Evolutionary conservation across 2,888 invertebrate species (phyloP).

Genomic region (Folsomia manolachei): DNA sequence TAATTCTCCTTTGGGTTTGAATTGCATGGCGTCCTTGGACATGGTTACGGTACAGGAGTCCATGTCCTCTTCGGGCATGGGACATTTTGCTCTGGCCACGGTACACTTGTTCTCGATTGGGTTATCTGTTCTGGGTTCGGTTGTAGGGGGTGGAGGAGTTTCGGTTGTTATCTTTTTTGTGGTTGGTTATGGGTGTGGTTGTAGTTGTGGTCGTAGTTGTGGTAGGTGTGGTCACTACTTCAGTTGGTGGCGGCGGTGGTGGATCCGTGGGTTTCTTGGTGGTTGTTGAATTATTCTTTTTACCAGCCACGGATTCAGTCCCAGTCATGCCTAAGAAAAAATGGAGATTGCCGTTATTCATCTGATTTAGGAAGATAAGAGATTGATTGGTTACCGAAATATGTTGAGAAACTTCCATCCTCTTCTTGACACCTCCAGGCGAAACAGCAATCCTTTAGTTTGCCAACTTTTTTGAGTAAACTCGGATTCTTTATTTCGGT

Average conservation of each 20-base stretch:
- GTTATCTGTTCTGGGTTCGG: neutral
- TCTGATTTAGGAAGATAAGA: neutral
- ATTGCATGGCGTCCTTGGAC: conserved; percentile 6
- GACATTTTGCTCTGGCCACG: conserved; percentile 20
- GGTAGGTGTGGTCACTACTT: neutral
- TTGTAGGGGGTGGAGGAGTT: neutral
- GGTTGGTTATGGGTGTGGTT: neutral
- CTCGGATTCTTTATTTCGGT: conserved; percentile 10
- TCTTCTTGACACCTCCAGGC: conserved; percentile 19
- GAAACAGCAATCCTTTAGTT: conserved; percentile 23
- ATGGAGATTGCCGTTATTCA: too few species aligned
- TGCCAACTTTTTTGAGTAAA: conserved; percentile 1
- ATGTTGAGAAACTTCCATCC: conserved; percentile 15
- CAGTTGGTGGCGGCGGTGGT: neutral
- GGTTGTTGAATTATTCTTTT: neutral
- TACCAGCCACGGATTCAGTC: neutral
- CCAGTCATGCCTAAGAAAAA: conserved; percentile 11
- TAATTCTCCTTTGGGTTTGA: conserved; percentile 21
- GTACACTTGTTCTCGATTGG: conserved; percentile 3
- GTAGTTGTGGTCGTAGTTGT: neutral
- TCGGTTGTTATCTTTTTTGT: neutral
- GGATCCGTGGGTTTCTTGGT: neutral
- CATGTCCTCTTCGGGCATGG: neutral
- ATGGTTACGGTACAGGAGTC: conserved; percentile 4
- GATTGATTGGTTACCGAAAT: conserved; percentile 17